A percentile compares a stretch with the other conserved stretches of the same genome.
These are phyloP conservation scores for Uropetala carovei DNA, from an alignment of 2,888 invertebrate genomes.

Conservation along the genomic window DNA sequence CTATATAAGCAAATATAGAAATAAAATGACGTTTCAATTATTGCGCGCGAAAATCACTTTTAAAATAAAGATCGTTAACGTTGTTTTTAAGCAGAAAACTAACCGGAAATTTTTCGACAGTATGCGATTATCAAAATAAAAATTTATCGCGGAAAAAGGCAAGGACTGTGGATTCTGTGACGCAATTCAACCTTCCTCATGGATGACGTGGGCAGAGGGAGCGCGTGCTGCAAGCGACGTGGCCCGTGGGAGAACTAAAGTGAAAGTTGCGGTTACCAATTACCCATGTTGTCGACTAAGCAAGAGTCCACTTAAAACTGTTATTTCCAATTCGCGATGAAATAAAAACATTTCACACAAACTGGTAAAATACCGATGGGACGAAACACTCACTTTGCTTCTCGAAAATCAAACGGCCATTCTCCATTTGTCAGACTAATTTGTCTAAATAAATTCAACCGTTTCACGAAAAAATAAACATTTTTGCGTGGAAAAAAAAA, in stretches of 20 bases:
- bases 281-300: background rate
- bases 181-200: background rate
- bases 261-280: conserved; percentile 28
- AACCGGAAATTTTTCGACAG: too few species aligned
- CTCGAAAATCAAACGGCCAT: background rate
- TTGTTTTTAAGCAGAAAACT: too few species aligned
- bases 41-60: too few species aligned
- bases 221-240: background rate
- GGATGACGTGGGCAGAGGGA: background rate
- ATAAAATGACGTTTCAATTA: too few species aligned
- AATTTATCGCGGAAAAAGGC: too few species aligned
- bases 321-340: background rate
- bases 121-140: too few species aligned
- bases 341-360: background rate
- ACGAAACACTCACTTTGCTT: background rate
- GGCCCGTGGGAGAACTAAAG: background rate
- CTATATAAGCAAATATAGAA: too few species aligned
- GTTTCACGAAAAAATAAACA: background rate
- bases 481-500: too few species aligned
- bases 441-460: background rate
- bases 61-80: too few species aligned
- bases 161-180: background rate
- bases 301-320: background rate
- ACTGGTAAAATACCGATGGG: background rate
- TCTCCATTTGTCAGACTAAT: background rate